Base-by-base conservation (phyloP, 2,888 invertebrate genomes). In the Melanostoma scalare region DNA sequence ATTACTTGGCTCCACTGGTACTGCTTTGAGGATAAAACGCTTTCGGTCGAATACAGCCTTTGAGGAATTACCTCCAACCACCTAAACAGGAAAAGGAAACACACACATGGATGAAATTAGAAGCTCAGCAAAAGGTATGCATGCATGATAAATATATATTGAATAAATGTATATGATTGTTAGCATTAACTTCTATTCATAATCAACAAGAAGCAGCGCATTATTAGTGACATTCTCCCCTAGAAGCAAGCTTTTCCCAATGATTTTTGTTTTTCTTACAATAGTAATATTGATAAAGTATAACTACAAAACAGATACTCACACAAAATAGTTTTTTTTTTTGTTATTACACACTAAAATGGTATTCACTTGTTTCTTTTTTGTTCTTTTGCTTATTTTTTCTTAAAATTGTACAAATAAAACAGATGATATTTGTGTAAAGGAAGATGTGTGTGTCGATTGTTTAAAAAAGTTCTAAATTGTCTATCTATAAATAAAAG, bases 401-500 rank as follows among this genome's bases (percentile, higher is more conserved):
- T 63, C 31, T 63, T 63, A 50, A 63, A 63, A 61, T 69, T 76
- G 46, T 58, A 71, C 61, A 80, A 63, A 61, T 68, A 52, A 74
- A 55, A n/a, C 55, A 68, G 71, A 76, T 67, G 74, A 6, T 73
- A 55, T 65, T 65, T 77, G 71, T 74, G 68, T 78, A 73, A 38
- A 46, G 52, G 69, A 69, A 63, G 72, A 68, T 71, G 53, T 74
- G 73, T 60, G 56, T 75, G 79, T 79, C 77, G 85, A 53, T 53
- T 58, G 52, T 68, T 78, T 85, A 85, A 84, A 73, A 85, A 68
- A 67, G 55, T 40, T 79, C 90, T 87, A 87, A 85, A 87, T 88
- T 89, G 86, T 90, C 89, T 87, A 89, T 89, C 90, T 90, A 90
- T 87, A 90, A 90, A 87, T 87, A 89, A 87, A 63, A 89, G 85